Evolutionary conservation across 2,888 invertebrate genomes (phyloP), one percentile per base, ranked within the genome.

Genomic region (Apodemia duryi): DNA sequence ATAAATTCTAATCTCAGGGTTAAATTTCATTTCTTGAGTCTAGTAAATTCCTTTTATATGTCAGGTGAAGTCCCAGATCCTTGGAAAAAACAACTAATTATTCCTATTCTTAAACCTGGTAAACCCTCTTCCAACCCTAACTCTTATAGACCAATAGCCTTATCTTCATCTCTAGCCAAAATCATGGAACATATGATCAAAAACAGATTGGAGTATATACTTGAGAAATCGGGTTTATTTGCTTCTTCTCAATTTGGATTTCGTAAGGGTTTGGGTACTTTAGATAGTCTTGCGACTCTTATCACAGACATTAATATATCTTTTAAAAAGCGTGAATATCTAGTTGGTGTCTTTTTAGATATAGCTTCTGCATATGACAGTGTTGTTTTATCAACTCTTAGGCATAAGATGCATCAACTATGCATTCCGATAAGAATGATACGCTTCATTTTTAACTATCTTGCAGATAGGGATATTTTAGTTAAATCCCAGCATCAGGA

Each of bases 371-470:
- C 71, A 1, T 71, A 71, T 51, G 72, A 70, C 63, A 73, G 66
- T 57, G 74, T 73, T 7, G 63, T 67, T 32, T 70, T 72, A 69
- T 67, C 68, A 13, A 35, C 70, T 7, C 72, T 72, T 67, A 71
- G 70, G 68, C 63, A 67, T 10, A 73, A 71, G 61, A 57, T 68
- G 62, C 65, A 62, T 6, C 62, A 67, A 13, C 60, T 63, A 65
- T 69, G 67, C 57, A 65, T 72, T 32, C 69, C 70, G 21, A 66
- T 35, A 67, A 71, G 57, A 63, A n/a, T 69, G 35, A 68, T 65
- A 21, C 63, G 63, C 21, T 68, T 63, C 35, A 67, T 67, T n/a
- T 51, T 35, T 10, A 63, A 67, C 32, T 38, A 57, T 13, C 41
- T 65, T 29, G 4, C n/a, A 3, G 49, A 49, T 49, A n/a, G 49